phyloP scores from a whole-genome alignment of 1,140 invertebrate genomes.

The Bilobella aurantiaca region DNA sequence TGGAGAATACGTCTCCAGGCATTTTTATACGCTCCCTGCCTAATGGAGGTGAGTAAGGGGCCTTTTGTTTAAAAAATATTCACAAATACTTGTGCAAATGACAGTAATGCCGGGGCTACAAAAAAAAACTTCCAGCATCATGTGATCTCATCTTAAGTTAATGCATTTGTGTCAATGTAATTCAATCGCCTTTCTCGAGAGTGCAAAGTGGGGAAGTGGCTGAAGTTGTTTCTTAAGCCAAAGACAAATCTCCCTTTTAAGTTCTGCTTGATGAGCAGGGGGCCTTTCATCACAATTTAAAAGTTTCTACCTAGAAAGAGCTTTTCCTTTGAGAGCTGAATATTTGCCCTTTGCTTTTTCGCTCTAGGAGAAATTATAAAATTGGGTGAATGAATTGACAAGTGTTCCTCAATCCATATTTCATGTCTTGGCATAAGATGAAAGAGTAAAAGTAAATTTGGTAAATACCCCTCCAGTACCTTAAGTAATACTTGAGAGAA shows the following conservation, averaged over 20 bases:
- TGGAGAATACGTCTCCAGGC: conserved; percentile 31
- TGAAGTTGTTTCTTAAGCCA: background rate
- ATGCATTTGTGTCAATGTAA: background rate
- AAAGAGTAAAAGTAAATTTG: conserved; percentile 27
- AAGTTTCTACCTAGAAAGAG: background rate
- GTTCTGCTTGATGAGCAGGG: background rate
- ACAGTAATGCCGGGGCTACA: no score
- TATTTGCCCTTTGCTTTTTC: background rate
- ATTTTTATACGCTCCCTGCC: conserved; percentile 19
- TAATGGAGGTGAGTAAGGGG: conserved; percentile 9
- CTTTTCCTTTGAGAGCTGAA: background rate
- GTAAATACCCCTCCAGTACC: background rate
- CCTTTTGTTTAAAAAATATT: background rate
- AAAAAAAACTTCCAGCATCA: no score
- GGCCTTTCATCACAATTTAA: background rate
- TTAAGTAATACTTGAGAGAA: background rate
- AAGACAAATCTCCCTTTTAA: background rate
- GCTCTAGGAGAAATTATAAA: background rate
- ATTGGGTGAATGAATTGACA: conserved; percentile 8
- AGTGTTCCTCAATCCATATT: conserved; percentile 32
- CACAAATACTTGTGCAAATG: background rate
- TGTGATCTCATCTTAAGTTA: no score
- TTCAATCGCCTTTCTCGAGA: background rate
- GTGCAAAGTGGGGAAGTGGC: background rate
- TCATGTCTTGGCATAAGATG: conserved; percentile 33